A percentile compares a stretch with the other conserved stretches of the same genome.
Conservation (phyloP, 2,888 invertebrate species). For the Junonia oenone region DNA sequence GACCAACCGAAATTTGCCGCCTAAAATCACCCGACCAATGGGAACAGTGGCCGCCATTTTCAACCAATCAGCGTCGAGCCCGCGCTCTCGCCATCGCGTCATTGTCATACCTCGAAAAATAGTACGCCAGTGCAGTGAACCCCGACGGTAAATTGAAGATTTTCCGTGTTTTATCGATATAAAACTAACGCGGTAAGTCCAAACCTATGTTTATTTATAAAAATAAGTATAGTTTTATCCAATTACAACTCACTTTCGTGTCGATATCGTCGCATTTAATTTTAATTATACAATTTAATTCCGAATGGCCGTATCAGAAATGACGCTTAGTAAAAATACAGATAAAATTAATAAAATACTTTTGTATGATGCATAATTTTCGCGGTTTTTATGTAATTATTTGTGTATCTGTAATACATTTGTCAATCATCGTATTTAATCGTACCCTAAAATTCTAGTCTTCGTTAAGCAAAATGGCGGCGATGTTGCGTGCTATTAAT, state of each 20-base stretch:
- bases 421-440: slow-evolving; percentile 37
- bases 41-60: slow-evolving; percentile 70
- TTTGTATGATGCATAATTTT: not conserved
- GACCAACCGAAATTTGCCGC: slow-evolving; percentile 79
- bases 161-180: slow-evolving; percentile 62
- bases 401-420: slow-evolving; percentile 19
- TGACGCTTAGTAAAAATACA: slow-evolving; percentile 9
- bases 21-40: slow-evolving; percentile 64
- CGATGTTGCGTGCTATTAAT: slow-evolving; percentile 67
- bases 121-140: slow-evolving; percentile 76
- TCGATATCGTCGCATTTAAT: slow-evolving; percentile 10
- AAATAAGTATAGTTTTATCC: slow-evolving; percentile 18
- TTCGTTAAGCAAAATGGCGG: slow-evolving; percentile 75
- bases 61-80: slow-evolving; percentile 65
- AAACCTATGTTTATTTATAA: slow-evolving; percentile 33
- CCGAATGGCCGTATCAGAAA: slow-evolving; percentile 31
- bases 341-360: slow-evolving; percentile 6
- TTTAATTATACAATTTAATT: slow-evolving; percentile 48
- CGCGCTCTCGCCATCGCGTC: slow-evolving; percentile 78
- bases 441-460: slow-evolving; percentile 55
- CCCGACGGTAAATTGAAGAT: slow-evolving; percentile 73
- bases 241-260: slow-evolving; percentile 4
- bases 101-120: slow-evolving; percentile 77
- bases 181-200: slow-evolving; percentile 58
- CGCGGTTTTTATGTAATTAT: not conserved